Base-by-base conservation (phyloP, 2,113 vertebrate genomes). In the Actinemys pallida region DNA sequence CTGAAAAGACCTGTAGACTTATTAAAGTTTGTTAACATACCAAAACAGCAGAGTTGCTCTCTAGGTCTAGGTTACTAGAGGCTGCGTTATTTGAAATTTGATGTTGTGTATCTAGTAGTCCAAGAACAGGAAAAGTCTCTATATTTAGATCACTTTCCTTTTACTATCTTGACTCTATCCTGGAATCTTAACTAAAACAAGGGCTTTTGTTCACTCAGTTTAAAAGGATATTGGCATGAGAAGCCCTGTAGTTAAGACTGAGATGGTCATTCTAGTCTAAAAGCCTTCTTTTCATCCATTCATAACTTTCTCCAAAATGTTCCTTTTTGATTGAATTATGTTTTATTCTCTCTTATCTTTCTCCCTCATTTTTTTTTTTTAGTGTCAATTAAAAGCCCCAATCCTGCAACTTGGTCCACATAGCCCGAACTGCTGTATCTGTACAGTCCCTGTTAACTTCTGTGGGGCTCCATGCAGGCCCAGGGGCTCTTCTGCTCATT, bases 21-120 rank as follows among this genome's bases (percentile, higher is more conserved):
- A 47, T 62, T 93, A 82, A 93, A 84, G 24, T 81, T 88, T 88
- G 13, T 83, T 83, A 92, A 76, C 56, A 53, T 20, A 91, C 45
- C 39, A 81, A 84, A 90, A 22, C 35, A 93, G n/a, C 16, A 59
- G 57, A 47, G 24, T 83, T 90, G 27, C n/a, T 89, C 91, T 90
- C 62, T 72, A 88, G 12, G 78, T 84, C 62, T 93, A 90, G 59
- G 6, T 90, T 86, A 84, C 54, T 16, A 84, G 81, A 91, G 27
- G 50, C 50, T 86, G 84, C 90, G 47, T 72, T 72, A 5, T 85
- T 94, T 94, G 84, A 90, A 81, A 35, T 56, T 81, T 52, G 16
- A 54, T 91, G 89, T 50, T 35, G 50, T 3, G 20, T 42, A 25
- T 45, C 72, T 76, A 76, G 2, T 65, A 84, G 59, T 24, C 91